Base-by-base conservation (phyloP, 35 echinoderm and acorn worm species). In the Diadema setosum region DNA sequence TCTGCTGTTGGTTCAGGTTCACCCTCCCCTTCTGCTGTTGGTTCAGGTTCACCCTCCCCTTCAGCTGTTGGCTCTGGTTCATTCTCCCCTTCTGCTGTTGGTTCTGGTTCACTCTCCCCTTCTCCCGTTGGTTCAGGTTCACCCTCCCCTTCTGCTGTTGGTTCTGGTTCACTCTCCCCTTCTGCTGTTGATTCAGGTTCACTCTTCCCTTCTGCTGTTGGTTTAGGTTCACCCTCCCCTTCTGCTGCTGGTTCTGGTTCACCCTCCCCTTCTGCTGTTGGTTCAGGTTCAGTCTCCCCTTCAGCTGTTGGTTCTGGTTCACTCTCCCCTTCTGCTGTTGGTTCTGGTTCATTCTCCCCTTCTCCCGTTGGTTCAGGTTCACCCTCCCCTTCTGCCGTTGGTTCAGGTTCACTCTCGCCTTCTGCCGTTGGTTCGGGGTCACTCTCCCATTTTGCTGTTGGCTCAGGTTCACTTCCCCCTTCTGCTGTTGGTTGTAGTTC, bases 1-100 rank as follows among this genome's bases (percentile, higher is more conserved):
- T 85, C 82, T 45, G 64, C 25, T 58, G 56, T 67, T 57, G 50
- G 27, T 81, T 94, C 87, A 20, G 86, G 81, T 89, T 89, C 92
- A 73, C 39, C 42, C 80, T 73, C 65, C 37, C 65, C 65, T 73
- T 73, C 65, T 36, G 65, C 65, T 5, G 65, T 73, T 24, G 65
- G 65, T 73, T 73, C 25, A 33, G 65, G 65, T 33, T 73, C 65
- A 73, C 65, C 37, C 37, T 73, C 65, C 4, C 65, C 34, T 73
- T 73, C 65, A 32, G 65, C 65, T 30, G 65, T 73, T 24, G 65
- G 65, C 37, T 73, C 65, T 4, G 65, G 65, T 33, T 73, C 3
- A 73, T 34, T 73, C 37, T 73, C 65, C 37, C 65, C 65, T 73
- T 9, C 65, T 33, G 67, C 67, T 17, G 67, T 74, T 15, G 67